Evolutionary conservation across 1,140 invertebrate species (phyloP).

Genomic region (Caenorhabditis tropicalis): DNA sequence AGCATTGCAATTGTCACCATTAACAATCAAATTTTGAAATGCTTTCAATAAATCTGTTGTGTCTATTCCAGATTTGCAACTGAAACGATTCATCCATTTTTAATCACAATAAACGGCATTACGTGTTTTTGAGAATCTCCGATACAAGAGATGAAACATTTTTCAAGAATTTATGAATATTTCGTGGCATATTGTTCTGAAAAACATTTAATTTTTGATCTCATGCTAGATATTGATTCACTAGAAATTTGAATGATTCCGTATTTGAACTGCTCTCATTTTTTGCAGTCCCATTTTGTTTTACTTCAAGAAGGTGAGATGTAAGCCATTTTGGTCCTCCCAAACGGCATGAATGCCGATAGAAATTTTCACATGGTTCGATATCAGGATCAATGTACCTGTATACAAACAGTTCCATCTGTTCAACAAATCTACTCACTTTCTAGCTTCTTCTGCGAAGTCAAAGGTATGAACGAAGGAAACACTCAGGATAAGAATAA

Average conservation of each 20-base stretch:
- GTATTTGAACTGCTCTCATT: no score
- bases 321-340: not conserved
- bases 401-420: not conserved
- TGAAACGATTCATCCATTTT: not conserved
- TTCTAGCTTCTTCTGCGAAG: not conserved
- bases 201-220: no score
- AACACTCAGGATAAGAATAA: not conserved
- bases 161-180: no score
- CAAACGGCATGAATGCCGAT: not conserved
- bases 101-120: no score
- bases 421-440: not conserved
- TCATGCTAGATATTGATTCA: no score
- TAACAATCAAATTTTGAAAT: not conserved
- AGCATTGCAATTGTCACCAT: not conserved
- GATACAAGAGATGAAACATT: no score
- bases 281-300: not conserved
- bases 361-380: not conserved
- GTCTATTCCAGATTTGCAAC: not conserved
- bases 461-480: not conserved
- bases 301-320: not conserved
- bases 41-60: not conserved
- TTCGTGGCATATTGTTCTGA: no score
- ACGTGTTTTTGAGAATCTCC: not conserved
- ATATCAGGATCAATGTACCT: not conserved
- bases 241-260: no score